phyloP scores from a whole-genome alignment of 2,113 vertebrate genomes.

The Prunella fulvescens region DNA sequence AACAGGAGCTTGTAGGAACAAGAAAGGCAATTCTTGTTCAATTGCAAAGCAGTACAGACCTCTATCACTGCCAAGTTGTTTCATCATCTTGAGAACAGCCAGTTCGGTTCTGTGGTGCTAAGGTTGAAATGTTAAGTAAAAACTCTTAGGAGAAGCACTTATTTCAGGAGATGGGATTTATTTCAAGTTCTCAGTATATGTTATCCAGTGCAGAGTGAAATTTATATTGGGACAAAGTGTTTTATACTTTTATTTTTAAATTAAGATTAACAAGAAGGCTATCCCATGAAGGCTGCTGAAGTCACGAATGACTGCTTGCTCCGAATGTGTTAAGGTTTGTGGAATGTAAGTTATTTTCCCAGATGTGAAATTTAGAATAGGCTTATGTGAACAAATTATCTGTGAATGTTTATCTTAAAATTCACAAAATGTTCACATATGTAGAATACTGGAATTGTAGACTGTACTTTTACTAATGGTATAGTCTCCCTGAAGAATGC shows the following conservation, averaged over 20 bases:
- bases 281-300: not conserved
- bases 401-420: not conserved
- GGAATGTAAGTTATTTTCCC: not conserved
- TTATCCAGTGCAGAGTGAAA: not conserved
- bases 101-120: not conserved
- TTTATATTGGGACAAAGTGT: not conserved
- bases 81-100: not conserved
- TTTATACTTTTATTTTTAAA: not conserved
- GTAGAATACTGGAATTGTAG: not conserved
- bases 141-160: not conserved
- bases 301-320: not conserved
- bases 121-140: not conserved
- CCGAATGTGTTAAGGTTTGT: not conserved
- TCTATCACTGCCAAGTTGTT: not conserved
- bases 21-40: not conserved
- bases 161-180: not conserved
- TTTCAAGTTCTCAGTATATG: not conserved
- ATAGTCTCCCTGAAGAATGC: not conserved
- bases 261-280: not conserved
- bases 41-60: not conserved
- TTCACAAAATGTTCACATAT: not conserved
- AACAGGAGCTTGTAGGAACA: not conserved
- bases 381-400: not conserved
- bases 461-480: not conserved
- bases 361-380: not conserved